These are phyloP conservation scores for Anagrus nilaparvatae DNA, from an alignment of 1,140 invertebrate genomes.

Conservation along the genomic window DNA sequence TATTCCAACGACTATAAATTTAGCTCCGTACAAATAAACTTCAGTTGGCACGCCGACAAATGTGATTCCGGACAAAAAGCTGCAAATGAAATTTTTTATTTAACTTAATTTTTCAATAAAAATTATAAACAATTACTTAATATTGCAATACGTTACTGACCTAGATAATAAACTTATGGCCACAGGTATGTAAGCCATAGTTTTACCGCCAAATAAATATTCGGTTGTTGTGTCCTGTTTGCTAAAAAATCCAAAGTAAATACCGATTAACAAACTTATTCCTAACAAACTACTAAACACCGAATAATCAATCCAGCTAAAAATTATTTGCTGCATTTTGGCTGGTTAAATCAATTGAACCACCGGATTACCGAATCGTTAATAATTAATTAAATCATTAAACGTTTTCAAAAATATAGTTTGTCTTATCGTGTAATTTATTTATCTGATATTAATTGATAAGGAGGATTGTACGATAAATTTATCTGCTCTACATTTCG, in stretches of 20 bases:
- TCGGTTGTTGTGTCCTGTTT: slow-evolving; percentile 68
- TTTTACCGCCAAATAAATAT: slow-evolving; percentile 72
- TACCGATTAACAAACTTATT: slow-evolving; percentile 61
- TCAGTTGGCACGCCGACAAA: slow-evolving; percentile 69
- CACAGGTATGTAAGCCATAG: slow-evolving; percentile 69
- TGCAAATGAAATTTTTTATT: slow-evolving; percentile 27
- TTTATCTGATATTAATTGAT: too few species aligned
- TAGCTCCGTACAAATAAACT: slow-evolving; percentile 61
- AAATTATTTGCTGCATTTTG: slow-evolving; percentile 29
- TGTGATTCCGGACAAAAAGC: slow-evolving; percentile 70
- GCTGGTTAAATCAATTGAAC: too few species aligned
- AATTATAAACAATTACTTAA: neutral
- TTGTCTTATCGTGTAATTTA: too few species aligned
- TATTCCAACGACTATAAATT: slow-evolving; percentile 53
- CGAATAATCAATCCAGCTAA: slow-evolving; percentile 51
- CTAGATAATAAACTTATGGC: slow-evolving; percentile 70
- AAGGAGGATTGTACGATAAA: too few species aligned
- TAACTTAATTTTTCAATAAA: too few species aligned
- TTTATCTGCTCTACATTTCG: too few species aligned
- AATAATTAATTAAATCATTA: too few species aligned
- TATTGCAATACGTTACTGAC: slow-evolving; percentile 33
- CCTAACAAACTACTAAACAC: slow-evolving; percentile 58
- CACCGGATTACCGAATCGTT: too few species aligned
- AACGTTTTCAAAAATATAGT: too few species aligned
- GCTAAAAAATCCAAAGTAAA: slow-evolving; percentile 72